phyloP scores from a whole-genome alignment of 1,140 invertebrate genomes.

The Drosophila burlai region DNA sequence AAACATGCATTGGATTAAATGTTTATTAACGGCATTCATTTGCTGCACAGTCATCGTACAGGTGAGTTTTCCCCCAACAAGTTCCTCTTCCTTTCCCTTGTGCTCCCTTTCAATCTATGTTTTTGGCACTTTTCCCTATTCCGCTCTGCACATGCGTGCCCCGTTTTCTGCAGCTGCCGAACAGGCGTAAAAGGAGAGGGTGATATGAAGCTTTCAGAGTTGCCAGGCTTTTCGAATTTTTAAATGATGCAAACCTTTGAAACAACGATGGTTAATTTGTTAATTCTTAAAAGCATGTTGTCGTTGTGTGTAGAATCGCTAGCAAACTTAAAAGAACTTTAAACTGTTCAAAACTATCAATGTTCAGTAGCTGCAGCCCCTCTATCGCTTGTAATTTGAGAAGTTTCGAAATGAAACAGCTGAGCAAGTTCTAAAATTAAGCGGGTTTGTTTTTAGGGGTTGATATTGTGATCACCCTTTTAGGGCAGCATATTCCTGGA shows the following conservation, averaged over 20 bases:
- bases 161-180: conserved; percentile 48
- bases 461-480: conserved; percentile 51
- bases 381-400: conserved; percentile 53
- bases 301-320: background rate
- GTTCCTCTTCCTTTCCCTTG: background rate
- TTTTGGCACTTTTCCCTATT: conserved; percentile 45
- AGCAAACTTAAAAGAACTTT: background rate
- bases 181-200: background rate
- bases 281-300: background rate
- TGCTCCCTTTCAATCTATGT: conserved; percentile 1
- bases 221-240: conserved; percentile 42
- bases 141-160: conserved; percentile 41
- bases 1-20: conserved; percentile 85
- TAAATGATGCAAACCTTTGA: background rate
- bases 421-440: conserved; percentile 45
- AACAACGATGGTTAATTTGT: too few relatives aligned
- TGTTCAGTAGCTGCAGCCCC: background rate
- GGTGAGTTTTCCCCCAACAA: conserved; percentile 59
- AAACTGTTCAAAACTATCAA: background rate
- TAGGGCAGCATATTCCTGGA: conserved; percentile 7
- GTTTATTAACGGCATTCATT: conserved; percentile 82
- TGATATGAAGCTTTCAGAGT: conserved; percentile 33
- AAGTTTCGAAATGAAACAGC: conserved; percentile 52
- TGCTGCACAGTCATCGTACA: conserved; percentile 79
- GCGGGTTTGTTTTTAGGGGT: conserved; percentile 44